Percentiles rank a stretch among this genome's conserved stretches.
Conservation (phyloP, 2,888 invertebrate genomes). For the Aelia acuminata region DNA sequence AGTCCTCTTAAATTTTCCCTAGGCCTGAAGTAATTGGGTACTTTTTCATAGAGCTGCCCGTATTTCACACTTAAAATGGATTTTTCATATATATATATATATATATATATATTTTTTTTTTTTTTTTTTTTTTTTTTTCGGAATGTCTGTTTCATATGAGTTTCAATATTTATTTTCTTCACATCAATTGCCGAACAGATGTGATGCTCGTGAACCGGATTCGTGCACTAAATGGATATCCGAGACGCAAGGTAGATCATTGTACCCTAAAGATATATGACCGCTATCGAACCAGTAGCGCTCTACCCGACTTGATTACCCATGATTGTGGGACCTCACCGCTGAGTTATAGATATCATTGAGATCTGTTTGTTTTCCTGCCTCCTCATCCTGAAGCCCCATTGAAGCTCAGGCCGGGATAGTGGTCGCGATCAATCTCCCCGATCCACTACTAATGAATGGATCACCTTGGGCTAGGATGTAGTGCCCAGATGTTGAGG, state of each 20-base stretch:
- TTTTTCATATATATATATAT: too few species aligned
- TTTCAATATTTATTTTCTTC: too few species aligned
- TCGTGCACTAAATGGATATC: not conserved
- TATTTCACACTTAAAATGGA: too few species aligned
- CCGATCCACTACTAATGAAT: not conserved
- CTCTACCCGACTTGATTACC: not conserved
- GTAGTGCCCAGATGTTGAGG: not conserved
- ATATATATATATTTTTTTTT: too few species aligned
- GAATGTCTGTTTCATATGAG: too few species aligned
- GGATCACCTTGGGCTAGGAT: not conserved
- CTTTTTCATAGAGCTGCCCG: too few species aligned
- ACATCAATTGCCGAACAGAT: not conserved
- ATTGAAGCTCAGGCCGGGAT: not conserved
- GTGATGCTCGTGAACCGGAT: not conserved
- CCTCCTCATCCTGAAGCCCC: not conserved
- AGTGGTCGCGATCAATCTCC: constrained; percentile 36
- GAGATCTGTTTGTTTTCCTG: constrained; percentile 30
- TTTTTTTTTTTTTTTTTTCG: too few species aligned
- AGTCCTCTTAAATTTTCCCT: too few species aligned
- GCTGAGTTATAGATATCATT: constrained; percentile 25
- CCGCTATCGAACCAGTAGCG: not conserved
- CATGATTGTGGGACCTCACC: not conserved
- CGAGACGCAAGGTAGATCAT: not conserved
- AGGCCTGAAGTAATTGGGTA: too few species aligned
- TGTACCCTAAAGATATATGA: not conserved